phyloP scores from a whole-genome alignment of 1,140 invertebrate genomes.

The Dendrolimus punctatus region DNA sequence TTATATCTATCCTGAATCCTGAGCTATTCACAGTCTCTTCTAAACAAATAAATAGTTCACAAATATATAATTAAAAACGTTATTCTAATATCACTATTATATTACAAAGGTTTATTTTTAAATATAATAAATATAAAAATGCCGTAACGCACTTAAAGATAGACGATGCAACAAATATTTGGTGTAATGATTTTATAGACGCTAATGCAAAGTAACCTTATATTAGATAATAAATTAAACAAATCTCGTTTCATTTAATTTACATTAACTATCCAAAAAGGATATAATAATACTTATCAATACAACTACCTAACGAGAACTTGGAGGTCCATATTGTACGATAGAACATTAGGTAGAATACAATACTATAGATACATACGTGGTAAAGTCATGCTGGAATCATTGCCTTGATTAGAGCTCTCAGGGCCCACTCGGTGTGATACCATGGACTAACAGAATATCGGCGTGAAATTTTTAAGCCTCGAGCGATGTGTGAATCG shows the following conservation, averaged over 20 bases:
- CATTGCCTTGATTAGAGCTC: too few relatives aligned
- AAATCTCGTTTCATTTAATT: neutral
- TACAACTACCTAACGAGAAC: too few relatives aligned
- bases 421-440: too few relatives aligned
- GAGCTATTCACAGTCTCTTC: constrained; percentile 46
- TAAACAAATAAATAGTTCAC: constrained; percentile 66
- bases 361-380: too few relatives aligned
- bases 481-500: too few relatives aligned
- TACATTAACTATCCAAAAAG: neutral
- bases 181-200: constrained; percentile 20
- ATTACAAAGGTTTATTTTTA: constrained; percentile 37
- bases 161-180: constrained; percentile 35
- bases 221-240: too few relatives aligned
- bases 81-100: constrained; percentile 66
- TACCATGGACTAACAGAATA: too few relatives aligned
- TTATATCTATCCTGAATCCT: constrained; percentile 29
- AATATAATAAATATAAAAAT: constrained; percentile 13
- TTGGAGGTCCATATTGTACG: too few relatives aligned
- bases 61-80: constrained; percentile 62
- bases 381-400: too few relatives aligned
- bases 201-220: neutral
- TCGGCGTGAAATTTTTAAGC: too few relatives aligned
- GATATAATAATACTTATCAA: too few relatives aligned
- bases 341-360: too few relatives aligned
- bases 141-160: constrained; percentile 11